Evolutionary conservation across 2,888 invertebrate species (phyloP), one percentile per base, ranked within the genome.

Genomic region (Plebejus anna): DNA sequence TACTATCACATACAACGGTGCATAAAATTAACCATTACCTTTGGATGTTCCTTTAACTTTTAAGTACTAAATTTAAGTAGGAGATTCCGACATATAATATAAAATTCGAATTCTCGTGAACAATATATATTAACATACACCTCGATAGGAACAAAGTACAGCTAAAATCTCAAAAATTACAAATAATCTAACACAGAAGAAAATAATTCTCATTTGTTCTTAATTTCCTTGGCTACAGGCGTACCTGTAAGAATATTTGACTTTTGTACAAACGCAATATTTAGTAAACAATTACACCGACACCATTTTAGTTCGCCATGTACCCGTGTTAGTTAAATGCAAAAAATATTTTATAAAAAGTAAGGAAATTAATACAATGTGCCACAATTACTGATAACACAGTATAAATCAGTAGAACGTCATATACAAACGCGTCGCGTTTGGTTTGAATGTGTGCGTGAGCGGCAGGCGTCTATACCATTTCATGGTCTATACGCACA

Each of bases 61-160:
- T 90, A 92, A 92, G 93, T 93, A 93, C 92, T 91, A 89, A 83
- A 78, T 86, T 89, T 92, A 92, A 92, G 91, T 90, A 89, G 85
- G 91, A 93, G 92, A 92, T 92, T 93, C 91, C 86, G 82, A 83
- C 82, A 75, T 47, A 57, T 16, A 61, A 66, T 38, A 57, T 42
- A 78, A 77, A 57, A 78, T 81, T 81, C 78, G 78, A 80, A 79
- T 78, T 77, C 72, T 72, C 71, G 59, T 57, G 57, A 38, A 70
- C 38, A 16, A 42, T 71, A 57, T 79, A 78, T 22, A 22, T 22
- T 79, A 77, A 79, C 72, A 71, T 70, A 75, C 75, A 75, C 57
- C 57, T 70, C 28, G n/a, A 82, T 81, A 80, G 78, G 81, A 84
- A 80, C 73, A 55, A 16, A 66, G 13, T 66, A 73, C 51, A 73